Conservation (phyloP, 2,113 vertebrate genomes). For the Myanophis thanlyinensis region DNA sequence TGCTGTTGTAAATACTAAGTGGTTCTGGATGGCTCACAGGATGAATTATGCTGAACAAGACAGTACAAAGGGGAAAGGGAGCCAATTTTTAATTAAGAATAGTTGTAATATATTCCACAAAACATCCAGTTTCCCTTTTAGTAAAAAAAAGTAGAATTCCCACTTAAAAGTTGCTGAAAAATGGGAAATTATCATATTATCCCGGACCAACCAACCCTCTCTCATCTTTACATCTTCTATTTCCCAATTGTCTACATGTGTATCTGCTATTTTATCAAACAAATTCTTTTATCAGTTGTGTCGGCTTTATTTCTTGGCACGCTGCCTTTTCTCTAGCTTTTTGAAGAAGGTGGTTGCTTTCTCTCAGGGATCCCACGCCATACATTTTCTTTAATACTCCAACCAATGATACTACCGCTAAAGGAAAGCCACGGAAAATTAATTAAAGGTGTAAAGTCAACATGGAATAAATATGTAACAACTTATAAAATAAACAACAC, state of each 20-base stretch:
- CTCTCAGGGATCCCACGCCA: slow-evolving; percentile 13
- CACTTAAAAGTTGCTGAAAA: not conserved
- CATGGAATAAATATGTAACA: slow-evolving; percentile 57
- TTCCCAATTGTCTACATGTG: not conserved
- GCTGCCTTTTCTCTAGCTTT: slow-evolving; percentile 8
- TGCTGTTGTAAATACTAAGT: not conserved
- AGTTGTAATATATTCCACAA: not conserved
- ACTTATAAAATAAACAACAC: slow-evolving; percentile 58
- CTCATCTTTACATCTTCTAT: not conserved
- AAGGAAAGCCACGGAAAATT: slow-evolving; percentile 45
- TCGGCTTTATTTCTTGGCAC: not conserved
- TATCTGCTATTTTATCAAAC: not conserved
- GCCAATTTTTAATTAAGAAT: not conserved
- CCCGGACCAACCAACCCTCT: not conserved
- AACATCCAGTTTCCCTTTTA: not conserved
- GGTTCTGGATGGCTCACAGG: not conserved
- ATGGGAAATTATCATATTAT: not conserved
- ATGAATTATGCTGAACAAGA: not conserved
- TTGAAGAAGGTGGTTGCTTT: slow-evolving; percentile 1
- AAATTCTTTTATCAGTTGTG: not conserved
- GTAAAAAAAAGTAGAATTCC: not conserved
- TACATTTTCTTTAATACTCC: slow-evolving; percentile 2
- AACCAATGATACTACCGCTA: slow-evolving; percentile 33
- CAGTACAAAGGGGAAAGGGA: not conserved
- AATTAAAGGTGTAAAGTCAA: slow-evolving; percentile 49